phyloP scores from a whole-genome alignment of 2,888 invertebrate genomes.

The Cryptophagus acutangulus region DNA sequence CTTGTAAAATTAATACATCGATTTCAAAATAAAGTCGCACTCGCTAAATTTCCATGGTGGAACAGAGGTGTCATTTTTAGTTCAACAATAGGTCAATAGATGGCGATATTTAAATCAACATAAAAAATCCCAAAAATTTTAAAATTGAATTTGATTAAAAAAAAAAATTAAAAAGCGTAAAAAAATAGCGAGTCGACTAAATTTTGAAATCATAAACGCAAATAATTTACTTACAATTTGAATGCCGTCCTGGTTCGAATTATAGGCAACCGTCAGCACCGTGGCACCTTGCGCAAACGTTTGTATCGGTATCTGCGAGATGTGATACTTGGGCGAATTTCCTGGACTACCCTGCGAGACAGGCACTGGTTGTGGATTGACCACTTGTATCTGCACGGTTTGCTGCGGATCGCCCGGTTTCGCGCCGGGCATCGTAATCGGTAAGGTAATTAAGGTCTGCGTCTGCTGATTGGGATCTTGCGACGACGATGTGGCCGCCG shows the following conservation, averaged over 20 bases:
- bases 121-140: too few relatives aligned
- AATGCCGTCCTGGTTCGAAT: constrained; percentile 54
- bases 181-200: too few relatives aligned
- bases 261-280: constrained; percentile 71
- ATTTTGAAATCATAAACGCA: too few relatives aligned
- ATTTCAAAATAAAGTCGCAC: too few relatives aligned
- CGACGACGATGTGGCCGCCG: constrained; percentile 40
- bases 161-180: too few relatives aligned
- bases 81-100: too few relatives aligned
- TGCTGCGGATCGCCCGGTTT: constrained; percentile 73
- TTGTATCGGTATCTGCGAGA: constrained; percentile 69
- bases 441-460: constrained; percentile 71
- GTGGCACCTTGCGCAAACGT: constrained; percentile 69
- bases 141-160: too few relatives aligned
- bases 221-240: constrained; percentile 59
- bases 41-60: too few relatives aligned
- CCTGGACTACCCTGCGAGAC: constrained; percentile 43
- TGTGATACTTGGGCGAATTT: constrained; percentile 68
- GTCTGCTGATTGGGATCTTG: constrained; percentile 40
- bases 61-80: too few relatives aligned
- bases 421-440: constrained; percentile 69
- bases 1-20: too few relatives aligned
- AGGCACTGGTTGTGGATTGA: constrained; percentile 41
- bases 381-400: constrained; percentile 69
- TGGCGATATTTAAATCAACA: too few relatives aligned